Conservation (phyloP, 1,140 invertebrate species). For the Forficula auricularia region DNA sequence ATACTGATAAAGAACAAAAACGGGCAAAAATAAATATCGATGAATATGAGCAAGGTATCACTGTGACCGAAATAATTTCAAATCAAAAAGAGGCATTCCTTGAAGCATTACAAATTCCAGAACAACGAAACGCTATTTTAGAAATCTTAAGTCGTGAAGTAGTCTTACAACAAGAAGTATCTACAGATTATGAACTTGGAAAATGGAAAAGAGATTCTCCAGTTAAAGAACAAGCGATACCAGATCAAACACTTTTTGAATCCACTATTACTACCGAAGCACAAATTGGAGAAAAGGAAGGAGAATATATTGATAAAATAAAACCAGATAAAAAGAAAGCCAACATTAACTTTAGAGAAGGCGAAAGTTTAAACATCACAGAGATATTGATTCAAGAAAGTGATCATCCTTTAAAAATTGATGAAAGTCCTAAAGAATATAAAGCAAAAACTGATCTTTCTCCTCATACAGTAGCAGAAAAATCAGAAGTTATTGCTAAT, state of each 20-base stretch:
- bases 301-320: conserved; percentile 21
- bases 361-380: conserved; percentile 27
- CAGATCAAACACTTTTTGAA: conserved; percentile 21
- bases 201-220: conserved; percentile 18
- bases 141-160: conserved; percentile 24
- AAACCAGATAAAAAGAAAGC: conserved; percentile 30
- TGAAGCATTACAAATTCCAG: conserved; percentile 10
- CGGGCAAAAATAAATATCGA: conserved; percentile 21
- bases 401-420: conserved; percentile 27
- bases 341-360: conserved; percentile 28
- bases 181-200: conserved; percentile 16
- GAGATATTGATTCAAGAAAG: conserved; percentile 31
- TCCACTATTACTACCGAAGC: conserved; percentile 21
- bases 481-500: conserved; percentile 29
- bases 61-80: conserved; percentile 25
- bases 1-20: conserved; percentile 21
- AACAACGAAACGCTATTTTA: conserved; percentile 17
- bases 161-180: conserved; percentile 23
- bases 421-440: conserved; percentile 13
- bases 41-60: conserved; percentile 14
- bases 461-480: conserved; percentile 31
- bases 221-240: conserved; percentile 20
- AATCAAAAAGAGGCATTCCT: conserved; percentile 21
- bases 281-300: conserved; percentile 33
- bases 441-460: conserved; percentile 31